These are phyloP conservation scores for Pinctada fucata DNA, from an alignment of 2,888 invertebrate genomes.

Conservation along the genomic window DNA sequence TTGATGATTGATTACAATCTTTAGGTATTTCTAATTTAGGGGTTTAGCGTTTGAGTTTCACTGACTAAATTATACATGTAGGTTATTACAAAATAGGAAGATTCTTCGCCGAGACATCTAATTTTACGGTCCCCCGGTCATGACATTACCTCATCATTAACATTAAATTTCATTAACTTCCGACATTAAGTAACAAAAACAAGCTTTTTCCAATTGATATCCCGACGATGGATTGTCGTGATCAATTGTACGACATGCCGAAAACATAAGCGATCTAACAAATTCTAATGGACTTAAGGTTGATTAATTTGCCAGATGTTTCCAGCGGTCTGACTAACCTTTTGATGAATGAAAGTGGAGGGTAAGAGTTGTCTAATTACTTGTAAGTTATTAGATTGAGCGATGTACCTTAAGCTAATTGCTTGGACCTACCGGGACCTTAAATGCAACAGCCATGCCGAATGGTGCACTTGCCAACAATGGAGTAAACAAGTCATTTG, in stretches of 20 bases:
- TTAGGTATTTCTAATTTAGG: too few species aligned
- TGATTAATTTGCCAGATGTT: conserved; percentile 4
- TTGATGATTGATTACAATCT: too few species aligned
- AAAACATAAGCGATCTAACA: conserved; percentile 3
- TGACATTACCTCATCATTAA: neutral
- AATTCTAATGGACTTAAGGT: neutral
- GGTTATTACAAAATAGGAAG: too few species aligned
- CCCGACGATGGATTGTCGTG: neutral
- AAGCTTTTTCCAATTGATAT: neutral
- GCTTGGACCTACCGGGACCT: too few species aligned
- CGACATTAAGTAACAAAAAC: neutral
- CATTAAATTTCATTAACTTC: neutral
- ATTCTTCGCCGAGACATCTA: neutral
- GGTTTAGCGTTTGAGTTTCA: too few species aligned
- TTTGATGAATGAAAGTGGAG: neutral
- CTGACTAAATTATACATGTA: too few species aligned
- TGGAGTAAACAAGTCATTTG: too few species aligned
- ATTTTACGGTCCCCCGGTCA: neutral
- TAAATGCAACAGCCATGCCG: too few species aligned
- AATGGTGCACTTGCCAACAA: too few species aligned
- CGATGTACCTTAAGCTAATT: too few species aligned
- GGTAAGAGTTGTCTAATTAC: neutral
- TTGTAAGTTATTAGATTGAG: neutral
- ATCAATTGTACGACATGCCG: neutral
- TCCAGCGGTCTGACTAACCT: neutral